phyloP scores from a whole-genome alignment of 1,140 invertebrate genomes.

The Babylonia areolata region DNA sequence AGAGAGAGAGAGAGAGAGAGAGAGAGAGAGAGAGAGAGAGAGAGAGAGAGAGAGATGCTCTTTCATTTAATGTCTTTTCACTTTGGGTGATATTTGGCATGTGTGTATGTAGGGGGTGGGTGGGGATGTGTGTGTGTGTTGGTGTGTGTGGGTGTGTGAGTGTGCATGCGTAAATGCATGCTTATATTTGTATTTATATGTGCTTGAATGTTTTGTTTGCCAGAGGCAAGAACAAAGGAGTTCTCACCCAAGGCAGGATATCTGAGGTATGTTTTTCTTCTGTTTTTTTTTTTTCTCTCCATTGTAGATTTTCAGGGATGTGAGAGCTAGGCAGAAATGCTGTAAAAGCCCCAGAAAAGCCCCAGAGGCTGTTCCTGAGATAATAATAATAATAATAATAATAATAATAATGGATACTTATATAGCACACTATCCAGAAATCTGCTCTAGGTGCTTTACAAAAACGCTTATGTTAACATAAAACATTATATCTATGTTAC shows the following conservation, averaged over 20 bases:
- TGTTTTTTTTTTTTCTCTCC: not conserved
- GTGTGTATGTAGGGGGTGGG: too few relatives aligned
- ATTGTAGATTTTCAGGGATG: too few relatives aligned
- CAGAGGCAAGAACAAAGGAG: conserved; percentile 4
- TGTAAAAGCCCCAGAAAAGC: too few relatives aligned
- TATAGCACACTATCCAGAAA: too few relatives aligned
- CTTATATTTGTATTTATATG: not conserved
- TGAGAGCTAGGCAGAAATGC: too few relatives aligned
- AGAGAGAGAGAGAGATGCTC: not conserved
- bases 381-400: too few relatives aligned
- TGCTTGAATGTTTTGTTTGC: not conserved
- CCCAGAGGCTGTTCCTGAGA: too few relatives aligned
- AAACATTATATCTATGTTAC: too few relatives aligned
- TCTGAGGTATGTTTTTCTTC: not conserved
- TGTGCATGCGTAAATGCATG: not conserved
- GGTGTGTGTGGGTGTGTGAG: not conserved
- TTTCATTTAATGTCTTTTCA: not conserved
- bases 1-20: not conserved
- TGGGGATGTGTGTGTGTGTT: not conserved
- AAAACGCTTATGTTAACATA: too few relatives aligned
- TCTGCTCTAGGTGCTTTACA: too few relatives aligned
- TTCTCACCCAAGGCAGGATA: conserved; percentile 6
- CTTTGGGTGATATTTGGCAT: too few relatives aligned
- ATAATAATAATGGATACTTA: too few relatives aligned
- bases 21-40: not conserved